Base-by-base conservation (phyloP, 2,797 vertebrate genomes). In the Anas capensis region DNA sequence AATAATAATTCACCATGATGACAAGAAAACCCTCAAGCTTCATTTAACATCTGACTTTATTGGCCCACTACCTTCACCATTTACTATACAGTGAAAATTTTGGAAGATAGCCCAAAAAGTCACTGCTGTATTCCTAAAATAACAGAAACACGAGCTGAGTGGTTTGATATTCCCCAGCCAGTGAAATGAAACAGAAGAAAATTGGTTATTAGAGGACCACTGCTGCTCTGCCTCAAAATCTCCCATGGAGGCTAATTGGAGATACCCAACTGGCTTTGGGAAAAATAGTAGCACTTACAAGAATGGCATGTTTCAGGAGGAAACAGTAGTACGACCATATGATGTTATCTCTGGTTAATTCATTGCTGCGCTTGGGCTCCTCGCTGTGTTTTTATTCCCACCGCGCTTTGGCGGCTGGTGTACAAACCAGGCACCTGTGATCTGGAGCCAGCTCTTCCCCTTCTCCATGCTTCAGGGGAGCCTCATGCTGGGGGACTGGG, bases 11-110 rank as follows among this genome's bases (percentile, higher is more conserved):
- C 69, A 44, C 83, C 14, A 26, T 2, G 58, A 86, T 91, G 90
- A 77, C 78, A 92, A 92, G 91, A 87, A 95, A 96, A 48, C 76
- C 24, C 56, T 77, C 36, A 94, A 92, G 81, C 44, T 46, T 86
- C 88, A 82, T 96, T 93, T 93, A 93, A 79, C 76, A 71, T 70
- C 64, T 90, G 93, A 93, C 81, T 88, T 93, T 44, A 87, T 48
- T 94, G 92, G 61, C 69, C 83, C n/a, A 36, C 69, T 79, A 64
- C 53, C 51, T 83, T 89, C n/a, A 44, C 58, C 54, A 71, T 76
- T 92, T 93, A 58, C 54, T 64, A 5, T 36, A 36, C 51, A 81
- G 71, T 57, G 85, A 61, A 92, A 81, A 79, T 44, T 62, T 53
- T 95, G 92, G 80, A 92, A 49, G 46, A 4, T 7, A 80, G 79